phyloP scores from a whole-genome alignment of 2,888 invertebrate species.

The Crematogaster levior region DNA sequence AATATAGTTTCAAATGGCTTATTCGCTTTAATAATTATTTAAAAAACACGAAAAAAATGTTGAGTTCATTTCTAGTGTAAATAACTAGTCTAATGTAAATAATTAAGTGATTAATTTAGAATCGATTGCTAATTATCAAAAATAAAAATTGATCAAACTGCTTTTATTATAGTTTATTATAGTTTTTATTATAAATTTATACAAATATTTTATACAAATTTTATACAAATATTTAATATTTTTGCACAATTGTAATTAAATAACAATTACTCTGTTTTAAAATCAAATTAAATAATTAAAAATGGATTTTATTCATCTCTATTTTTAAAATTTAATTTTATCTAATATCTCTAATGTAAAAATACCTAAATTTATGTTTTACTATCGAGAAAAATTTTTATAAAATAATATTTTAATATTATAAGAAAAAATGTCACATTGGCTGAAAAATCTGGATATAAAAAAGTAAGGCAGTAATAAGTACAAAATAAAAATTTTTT shows the following conservation, averaged over 20 bases:
- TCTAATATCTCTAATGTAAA: too few relatives aligned
- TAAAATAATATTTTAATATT: not conserved
- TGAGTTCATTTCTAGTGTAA: not conserved
- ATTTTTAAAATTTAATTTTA: not conserved
- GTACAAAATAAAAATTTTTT: not conserved
- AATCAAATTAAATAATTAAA: not conserved
- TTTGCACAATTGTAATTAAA: not conserved
- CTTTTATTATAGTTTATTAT: too few relatives aligned
- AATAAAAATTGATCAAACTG: not conserved
- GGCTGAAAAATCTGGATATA: not conserved
- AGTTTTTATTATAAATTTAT: too few relatives aligned
- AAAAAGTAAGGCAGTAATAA: not conserved
- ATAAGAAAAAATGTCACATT: not conserved
- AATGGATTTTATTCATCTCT: not conserved
- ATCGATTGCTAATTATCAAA: not conserved
- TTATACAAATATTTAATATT: not conserved
- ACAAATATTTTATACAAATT: too few relatives aligned
- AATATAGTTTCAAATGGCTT: too few relatives aligned
- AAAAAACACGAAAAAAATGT: not conserved
- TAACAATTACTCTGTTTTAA: not conserved
- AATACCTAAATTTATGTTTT: not conserved
- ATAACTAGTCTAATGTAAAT: too few relatives aligned
- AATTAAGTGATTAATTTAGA: too few relatives aligned
- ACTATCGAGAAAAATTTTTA: not conserved
- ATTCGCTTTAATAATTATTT: too few relatives aligned